A percentile compares a stretch with the other conserved stretches of the same genome.
Conservation (phyloP, 2,888 invertebrate species). For the Hypomecis atomaria region DNA sequence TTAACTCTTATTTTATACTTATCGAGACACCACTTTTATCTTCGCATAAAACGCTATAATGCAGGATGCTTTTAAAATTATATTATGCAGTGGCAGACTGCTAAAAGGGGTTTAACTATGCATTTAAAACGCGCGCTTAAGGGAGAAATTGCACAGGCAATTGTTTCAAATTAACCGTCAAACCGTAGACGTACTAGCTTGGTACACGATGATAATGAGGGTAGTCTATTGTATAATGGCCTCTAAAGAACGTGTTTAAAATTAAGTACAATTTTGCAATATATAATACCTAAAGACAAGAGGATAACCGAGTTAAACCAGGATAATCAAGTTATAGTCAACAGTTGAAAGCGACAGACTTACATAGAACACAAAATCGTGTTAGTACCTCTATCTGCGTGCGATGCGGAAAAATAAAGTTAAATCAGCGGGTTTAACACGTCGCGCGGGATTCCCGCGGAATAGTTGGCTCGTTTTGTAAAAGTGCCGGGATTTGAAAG, state of each 20-base stretch:
- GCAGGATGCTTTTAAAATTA: conserved; percentile 71
- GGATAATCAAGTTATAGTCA: conserved; percentile 45
- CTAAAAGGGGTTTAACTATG: conserved; percentile 52
- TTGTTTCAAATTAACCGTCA: conserved; percentile 35
- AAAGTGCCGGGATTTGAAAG: conserved; percentile 52
- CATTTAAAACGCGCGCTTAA: conserved; percentile 46
- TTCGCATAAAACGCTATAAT: conserved; percentile 68
- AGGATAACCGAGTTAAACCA: background rate
- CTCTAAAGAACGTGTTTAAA: background rate
- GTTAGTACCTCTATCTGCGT: conserved; percentile 49
- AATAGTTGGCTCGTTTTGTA: conserved; percentile 72
- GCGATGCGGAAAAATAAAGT: conserved; percentile 63
- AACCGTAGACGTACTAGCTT: conserved; percentile 2
- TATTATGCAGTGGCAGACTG: conserved; percentile 52
- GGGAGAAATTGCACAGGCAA: conserved; percentile 41
- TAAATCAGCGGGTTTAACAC: conserved; percentile 73
- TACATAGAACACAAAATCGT: conserved; percentile 21
- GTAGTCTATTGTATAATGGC: background rate
- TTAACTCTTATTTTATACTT: conserved; percentile 70
- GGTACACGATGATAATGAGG: conserved; percentile 6
- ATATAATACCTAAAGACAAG: too few species aligned
- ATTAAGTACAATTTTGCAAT: too few species aligned
- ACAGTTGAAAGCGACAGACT: conserved; percentile 41
- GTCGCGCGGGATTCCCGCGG: conserved; percentile 65
- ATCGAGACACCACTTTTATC: conserved; percentile 75